A percentile compares a stretch with the other conserved stretches of the same genome.
Evolutionary conservation across 2,113 vertebrate genomes (phyloP).

Genomic region (Stegostoma tigrinum): DNA sequence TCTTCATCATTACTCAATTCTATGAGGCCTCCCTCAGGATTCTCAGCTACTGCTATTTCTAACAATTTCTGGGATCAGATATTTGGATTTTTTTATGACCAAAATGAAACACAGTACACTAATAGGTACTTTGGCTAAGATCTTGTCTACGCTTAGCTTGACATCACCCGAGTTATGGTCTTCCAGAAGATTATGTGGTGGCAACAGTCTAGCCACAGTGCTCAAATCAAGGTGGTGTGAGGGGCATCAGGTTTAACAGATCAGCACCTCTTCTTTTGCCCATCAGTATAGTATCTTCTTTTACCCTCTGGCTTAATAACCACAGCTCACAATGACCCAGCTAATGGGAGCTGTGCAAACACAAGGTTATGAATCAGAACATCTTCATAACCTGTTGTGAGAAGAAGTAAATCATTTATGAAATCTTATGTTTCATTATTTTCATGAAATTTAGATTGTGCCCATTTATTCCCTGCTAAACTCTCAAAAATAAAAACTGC

Average conservation of each 20-base stretch:
- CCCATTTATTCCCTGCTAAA: neutral
- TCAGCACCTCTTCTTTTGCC: neutral
- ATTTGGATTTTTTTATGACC: neutral
- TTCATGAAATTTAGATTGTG: neutral
- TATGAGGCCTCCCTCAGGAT: neutral
- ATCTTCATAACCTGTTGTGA: neutral
- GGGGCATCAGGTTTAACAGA: neutral
- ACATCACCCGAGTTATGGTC: neutral
- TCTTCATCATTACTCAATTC: neutral
- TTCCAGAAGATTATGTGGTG: too few relatives aligned
- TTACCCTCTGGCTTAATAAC: neutral
- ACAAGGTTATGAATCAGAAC: neutral
- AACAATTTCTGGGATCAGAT: neutral
- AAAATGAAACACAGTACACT: neutral
- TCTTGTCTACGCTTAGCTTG: neutral
- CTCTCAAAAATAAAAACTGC: neutral
- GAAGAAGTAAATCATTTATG: neutral
- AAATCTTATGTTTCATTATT: neutral
- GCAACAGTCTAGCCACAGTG: too few relatives aligned
- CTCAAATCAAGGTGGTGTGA: neutral
- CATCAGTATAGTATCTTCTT: neutral
- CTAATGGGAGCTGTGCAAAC: neutral
- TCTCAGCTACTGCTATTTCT: neutral
- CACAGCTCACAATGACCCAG: too few relatives aligned
- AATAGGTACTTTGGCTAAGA: neutral